phyloP scores from a whole-genome alignment of 2,797 vertebrate species.

The Pseudochaenichthys georgianus region DNA sequence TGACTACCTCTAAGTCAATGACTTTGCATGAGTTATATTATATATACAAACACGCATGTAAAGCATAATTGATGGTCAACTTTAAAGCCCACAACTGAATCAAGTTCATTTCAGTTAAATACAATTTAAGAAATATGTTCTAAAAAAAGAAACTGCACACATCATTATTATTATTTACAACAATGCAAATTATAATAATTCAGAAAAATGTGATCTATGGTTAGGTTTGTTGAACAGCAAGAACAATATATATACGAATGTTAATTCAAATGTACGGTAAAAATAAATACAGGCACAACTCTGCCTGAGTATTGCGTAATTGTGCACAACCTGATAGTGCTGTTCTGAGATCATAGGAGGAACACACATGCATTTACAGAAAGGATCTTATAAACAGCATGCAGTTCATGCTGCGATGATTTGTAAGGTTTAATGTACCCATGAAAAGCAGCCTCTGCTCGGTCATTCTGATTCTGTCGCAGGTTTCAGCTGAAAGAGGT shows the following conservation, averaged over 20 bases:
- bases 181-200: too few relatives aligned
- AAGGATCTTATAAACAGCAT: not conserved
- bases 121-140: not conserved
- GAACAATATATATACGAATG: too few relatives aligned
- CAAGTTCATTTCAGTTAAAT: not conserved
- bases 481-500: not conserved
- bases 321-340: too few relatives aligned
- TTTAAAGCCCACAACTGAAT: too few relatives aligned
- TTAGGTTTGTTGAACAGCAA: too few relatives aligned
- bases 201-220: too few relatives aligned
- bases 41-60: not conserved
- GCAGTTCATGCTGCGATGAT: too few relatives aligned
- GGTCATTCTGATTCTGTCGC: constrained; percentile 51
- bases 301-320: too few relatives aligned
- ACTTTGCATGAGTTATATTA: not conserved
- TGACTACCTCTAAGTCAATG: not conserved
- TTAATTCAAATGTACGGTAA: too few relatives aligned
- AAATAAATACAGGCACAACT: too few relatives aligned
- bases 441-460: constrained; percentile 59
- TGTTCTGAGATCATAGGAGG: not conserved
- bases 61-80: not conserved
- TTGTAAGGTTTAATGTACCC: constrained; percentile 52
- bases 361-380: not conserved
- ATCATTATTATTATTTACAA: too few relatives aligned
- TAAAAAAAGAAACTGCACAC: too few relatives aligned